phyloP scores from a whole-genome alignment of 2,113 vertebrate species.

The Pelmatolapia mariae region DNA sequence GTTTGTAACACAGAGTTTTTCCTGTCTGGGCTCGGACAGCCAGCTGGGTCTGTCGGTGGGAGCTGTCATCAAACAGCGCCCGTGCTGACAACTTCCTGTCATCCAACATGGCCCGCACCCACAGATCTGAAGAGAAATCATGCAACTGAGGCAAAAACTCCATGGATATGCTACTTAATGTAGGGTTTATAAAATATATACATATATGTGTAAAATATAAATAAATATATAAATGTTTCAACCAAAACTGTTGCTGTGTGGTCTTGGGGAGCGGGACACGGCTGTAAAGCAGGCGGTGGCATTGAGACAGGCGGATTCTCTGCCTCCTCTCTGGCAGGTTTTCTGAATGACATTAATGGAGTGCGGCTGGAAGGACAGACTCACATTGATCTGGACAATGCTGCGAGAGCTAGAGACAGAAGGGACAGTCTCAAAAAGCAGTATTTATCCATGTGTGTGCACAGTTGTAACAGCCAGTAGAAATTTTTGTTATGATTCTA shows the following conservation, averaged over 20 bases:
- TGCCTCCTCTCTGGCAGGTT: slow-evolving; percentile 75
- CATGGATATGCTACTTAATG: not conserved
- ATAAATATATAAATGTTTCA: not conserved
- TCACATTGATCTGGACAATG: slow-evolving; percentile 78
- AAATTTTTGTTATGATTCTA: not conserved
- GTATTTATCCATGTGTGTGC: not conserved
- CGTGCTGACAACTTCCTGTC: slow-evolving; percentile 77
- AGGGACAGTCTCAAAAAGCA: not conserved
- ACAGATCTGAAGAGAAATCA: slow-evolving; percentile 64
- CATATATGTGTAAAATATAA: not conserved
- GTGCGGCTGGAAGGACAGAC: slow-evolving; percentile 76
- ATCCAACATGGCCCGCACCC: slow-evolving; percentile 80
- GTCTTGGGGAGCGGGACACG: slow-evolving; percentile 64
- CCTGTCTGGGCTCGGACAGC: slow-evolving; percentile 64
- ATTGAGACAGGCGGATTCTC: slow-evolving; percentile 80
- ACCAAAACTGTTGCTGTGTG: slow-evolving; percentile 72
- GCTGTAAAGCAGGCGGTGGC: slow-evolving; percentile 80
- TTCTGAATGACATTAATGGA: slow-evolving; percentile 84
- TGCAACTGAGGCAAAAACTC: not conserved
- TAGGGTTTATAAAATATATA: not conserved
- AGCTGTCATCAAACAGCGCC: slow-evolving; percentile 81
- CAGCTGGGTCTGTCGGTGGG: slow-evolving; percentile 74
- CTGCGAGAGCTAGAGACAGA: slow-evolving; percentile 74
- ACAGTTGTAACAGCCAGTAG: not conserved
- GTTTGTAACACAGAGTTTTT: slow-evolving; percentile 69